A percentile compares a stretch with the other conserved stretches of the same genome.
Conservation (phyloP, 2,797 vertebrate genomes). For the Gila robusta region DNA sequence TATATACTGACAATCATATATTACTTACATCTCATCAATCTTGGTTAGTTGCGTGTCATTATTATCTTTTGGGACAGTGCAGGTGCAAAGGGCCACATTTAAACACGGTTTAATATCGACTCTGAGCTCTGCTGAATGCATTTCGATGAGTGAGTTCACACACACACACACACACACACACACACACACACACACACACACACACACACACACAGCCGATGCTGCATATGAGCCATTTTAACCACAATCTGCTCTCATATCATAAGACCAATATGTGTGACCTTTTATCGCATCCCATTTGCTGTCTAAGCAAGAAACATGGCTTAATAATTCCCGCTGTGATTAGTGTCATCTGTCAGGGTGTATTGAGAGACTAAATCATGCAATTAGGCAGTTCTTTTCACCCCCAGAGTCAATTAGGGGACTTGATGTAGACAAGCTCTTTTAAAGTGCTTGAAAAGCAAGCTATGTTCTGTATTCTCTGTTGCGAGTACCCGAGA, state of each 20-base stretch:
- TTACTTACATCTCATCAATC: slow-evolving; percentile 10
- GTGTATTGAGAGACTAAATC: slow-evolving; percentile 30
- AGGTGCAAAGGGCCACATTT: slow-evolving; percentile 3
- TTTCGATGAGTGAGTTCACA: neutral
- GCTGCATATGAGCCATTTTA: neutral
- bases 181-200: neutral
- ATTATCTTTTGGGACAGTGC: slow-evolving; percentile 15
- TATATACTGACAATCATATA: slow-evolving; percentile 1
- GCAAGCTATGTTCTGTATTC: slow-evolving; percentile 38
- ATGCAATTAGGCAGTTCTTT: slow-evolving; percentile 41
- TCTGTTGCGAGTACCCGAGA: neutral
- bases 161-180: neutral
- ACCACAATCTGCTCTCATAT: slow-evolving; percentile 3
- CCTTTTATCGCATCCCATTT: slow-evolving; percentile 27
- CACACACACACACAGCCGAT: neutral
- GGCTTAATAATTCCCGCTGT: slow-evolving; percentile 26
- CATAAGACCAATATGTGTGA: slow-evolving; percentile 28
- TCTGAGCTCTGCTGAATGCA: slow-evolving; percentile 8
- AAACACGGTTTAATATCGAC: slow-evolving; percentile 25
- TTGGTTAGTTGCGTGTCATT: slow-evolving; percentile 13
- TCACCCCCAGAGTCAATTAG: slow-evolving; percentile 26
- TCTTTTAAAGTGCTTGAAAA: slow-evolving; percentile 46
- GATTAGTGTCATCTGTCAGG: slow-evolving; percentile 23
- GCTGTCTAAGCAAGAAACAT: slow-evolving; percentile 22
- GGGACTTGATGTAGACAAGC: slow-evolving; percentile 25